Evolutionary conservation across 2,113 vertebrate species (phyloP), one percentile per base, ranked within the genome.

Genomic region (Etheostoma cragini): DNA sequence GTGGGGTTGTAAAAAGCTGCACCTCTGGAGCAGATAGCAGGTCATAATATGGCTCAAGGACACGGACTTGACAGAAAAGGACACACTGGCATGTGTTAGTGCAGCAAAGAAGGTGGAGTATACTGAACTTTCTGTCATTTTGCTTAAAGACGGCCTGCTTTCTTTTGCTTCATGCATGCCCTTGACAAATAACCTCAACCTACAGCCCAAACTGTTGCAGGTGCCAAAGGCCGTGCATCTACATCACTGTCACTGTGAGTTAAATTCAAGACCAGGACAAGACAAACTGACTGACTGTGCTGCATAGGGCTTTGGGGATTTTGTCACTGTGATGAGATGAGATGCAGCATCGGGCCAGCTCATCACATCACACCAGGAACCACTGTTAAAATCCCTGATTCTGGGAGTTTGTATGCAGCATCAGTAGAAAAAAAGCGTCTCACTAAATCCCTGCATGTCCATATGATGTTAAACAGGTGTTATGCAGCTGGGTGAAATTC

Each of bases 181-280:
- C 82, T 93, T 86, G 84, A 86, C 74, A 83, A 64, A 80, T 52
- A 78, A 46, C 54, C 67, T 79, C 52, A 70, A 62, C 53, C 46
- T 54, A 14, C 56, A 47, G 60, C 58, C 64, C 45, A 45, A 81
- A 60, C 60, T 80, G 80, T 76, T 76, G 78, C 85, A 30, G 66
- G 14, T n/a, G 57, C 24, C 15, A 21, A 65, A 13, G 6, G 42
- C 72, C 19, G 19, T 6, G 21, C 63, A 50, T 53, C 74, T 46
- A 33, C 72, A 71, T 49, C 81, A 60, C 73, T 73, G 82, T 79
- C 90, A 65, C 24, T 10, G 2, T 35, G 89, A 82, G 74, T 85
- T 80, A 33, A 86, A 82, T 61, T 84, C 83, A 91, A 81, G 73
- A 82, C 35, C 69, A 73, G 83, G 87, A 67, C 49, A 56, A 49